Evolutionary conservation across 92 coral and sea anemone genomes (phyloP).

Genomic region (Zoanthus solanderi): DNA sequence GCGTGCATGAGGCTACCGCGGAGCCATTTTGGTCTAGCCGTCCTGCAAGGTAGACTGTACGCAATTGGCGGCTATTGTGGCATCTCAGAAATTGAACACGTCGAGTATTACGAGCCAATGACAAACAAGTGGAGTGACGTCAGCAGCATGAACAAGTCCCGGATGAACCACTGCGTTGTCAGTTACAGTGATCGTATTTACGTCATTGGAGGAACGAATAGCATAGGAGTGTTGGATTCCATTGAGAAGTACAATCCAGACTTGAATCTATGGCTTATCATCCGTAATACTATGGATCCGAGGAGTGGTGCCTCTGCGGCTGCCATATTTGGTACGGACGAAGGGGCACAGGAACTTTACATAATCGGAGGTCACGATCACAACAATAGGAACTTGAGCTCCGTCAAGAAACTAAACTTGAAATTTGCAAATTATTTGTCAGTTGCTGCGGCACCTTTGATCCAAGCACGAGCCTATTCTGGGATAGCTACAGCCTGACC

Average conservation of each 20-base stretch:
- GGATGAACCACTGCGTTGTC: constrained; percentile 92
- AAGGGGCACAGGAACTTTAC: constrained; percentile 86
- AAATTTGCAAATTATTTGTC: constrained; percentile 93
- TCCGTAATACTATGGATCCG: constrained; percentile 96
- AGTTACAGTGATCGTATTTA: constrained; percentile 86
- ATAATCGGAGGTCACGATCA: constrained; percentile 96
- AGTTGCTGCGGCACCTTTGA: constrained; percentile 73
- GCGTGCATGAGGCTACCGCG: constrained; percentile 96
- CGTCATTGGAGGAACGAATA: constrained; percentile 93
- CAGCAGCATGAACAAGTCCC: constrained; percentile 93
- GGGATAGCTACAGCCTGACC: constrained; percentile 83
- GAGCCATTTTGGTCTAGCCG: constrained; percentile 89
- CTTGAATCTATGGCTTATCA: constrained; percentile 90
- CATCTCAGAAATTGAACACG: constrained; percentile 96
- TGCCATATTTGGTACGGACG: constrained; percentile 76
- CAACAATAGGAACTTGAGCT: constrained; percentile 77
- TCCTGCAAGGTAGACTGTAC: constrained; percentile 88
- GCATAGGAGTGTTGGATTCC: constrained; percentile 91
- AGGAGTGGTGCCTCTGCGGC: constrained; percentile 91
- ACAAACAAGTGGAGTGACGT: constrained; percentile 95
- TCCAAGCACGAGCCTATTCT: constrained; percentile 76
- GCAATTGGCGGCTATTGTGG: constrained; percentile 97
- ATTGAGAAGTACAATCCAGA: constrained; percentile 96
- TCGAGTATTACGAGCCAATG: constrained; percentile 94
- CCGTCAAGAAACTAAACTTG: constrained; percentile 85